Conservation (phyloP, 2,888 invertebrate genomes). For the Harpagoxenus sublaevis region DNA sequence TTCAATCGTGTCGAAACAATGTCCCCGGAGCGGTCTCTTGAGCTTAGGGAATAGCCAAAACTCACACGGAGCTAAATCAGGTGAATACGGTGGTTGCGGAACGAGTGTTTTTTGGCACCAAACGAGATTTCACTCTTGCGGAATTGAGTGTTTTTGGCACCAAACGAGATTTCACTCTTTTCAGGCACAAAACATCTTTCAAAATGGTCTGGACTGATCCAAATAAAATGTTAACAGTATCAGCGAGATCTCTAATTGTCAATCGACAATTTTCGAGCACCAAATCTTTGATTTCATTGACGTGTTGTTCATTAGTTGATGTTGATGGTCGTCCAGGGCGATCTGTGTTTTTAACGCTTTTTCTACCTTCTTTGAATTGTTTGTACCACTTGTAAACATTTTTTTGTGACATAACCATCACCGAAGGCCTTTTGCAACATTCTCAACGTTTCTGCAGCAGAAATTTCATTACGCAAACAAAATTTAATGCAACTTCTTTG, state of each 20-base stretch:
- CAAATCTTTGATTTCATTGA: not conserved
- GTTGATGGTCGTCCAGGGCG: not conserved
- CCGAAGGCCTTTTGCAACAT: too few species aligned
- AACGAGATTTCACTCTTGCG: too few species aligned
- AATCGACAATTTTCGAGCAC: not conserved
- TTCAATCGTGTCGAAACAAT: too few species aligned
- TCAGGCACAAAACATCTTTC: not conserved
- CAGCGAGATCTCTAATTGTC: not conserved
- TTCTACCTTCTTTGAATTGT: not conserved
- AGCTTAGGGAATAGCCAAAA: too few species aligned
- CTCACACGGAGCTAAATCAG: too few species aligned
- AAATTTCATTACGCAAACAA: not conserved
- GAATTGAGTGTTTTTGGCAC: not conserved
- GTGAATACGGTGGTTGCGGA: too few species aligned
- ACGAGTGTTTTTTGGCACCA: too few species aligned
- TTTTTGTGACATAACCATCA: too few species aligned
- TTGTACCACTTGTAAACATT: not conserved
- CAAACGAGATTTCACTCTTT: not conserved
- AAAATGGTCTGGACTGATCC: not conserved
- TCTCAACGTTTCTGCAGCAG: not conserved
- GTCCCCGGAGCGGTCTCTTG: too few species aligned
- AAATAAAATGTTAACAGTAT: not conserved
- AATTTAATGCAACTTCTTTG: not conserved
- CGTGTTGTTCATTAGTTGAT: not conserved
- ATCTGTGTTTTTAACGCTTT: not conserved